phyloP scores from a whole-genome alignment of 2,888 invertebrate genomes.

The Apomyelois bistriatella region DNA sequence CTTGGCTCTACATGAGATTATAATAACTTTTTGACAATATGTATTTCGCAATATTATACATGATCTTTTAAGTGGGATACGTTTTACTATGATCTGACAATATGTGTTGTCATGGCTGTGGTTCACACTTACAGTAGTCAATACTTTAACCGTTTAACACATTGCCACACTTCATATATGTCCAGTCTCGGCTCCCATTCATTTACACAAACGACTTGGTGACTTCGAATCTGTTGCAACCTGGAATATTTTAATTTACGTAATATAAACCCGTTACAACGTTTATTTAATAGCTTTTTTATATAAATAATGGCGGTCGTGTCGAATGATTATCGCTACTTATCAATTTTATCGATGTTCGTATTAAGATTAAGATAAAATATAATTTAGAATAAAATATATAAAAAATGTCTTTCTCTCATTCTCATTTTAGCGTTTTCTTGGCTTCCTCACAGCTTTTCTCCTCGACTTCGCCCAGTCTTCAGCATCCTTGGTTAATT shows the following conservation, averaged over 20 bases:
- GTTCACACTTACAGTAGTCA: not conserved
- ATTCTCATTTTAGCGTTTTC: no score
- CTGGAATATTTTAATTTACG: slow-evolving; percentile 9
- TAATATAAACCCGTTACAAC: slow-evolving; percentile 8
- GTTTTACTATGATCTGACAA: no score
- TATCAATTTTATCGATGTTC: not conserved
- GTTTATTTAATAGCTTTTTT: slow-evolving; percentile 9
- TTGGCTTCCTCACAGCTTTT: no score
- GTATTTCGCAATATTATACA: no score
- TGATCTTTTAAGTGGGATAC: no score
- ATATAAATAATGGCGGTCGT: not conserved
- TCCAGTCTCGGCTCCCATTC: not conserved
- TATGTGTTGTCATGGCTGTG: no score
- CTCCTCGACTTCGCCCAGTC: no score
- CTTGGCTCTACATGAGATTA: no score
- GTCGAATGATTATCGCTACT: not conserved
- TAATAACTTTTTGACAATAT: no score
- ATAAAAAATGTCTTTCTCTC: no score
- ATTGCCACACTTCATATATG: slow-evolving; percentile 5
- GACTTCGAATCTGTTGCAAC: slow-evolving; percentile 6
- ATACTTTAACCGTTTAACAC: not conserved
- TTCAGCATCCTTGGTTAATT: no score
- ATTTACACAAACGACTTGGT: slow-evolving; percentile 9
- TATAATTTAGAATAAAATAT: not conserved
- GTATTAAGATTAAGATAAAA: not conserved